Evolutionary conservation across 2,888 invertebrate species (phyloP).

Genomic region (Hypercompe scribonia): DNA sequence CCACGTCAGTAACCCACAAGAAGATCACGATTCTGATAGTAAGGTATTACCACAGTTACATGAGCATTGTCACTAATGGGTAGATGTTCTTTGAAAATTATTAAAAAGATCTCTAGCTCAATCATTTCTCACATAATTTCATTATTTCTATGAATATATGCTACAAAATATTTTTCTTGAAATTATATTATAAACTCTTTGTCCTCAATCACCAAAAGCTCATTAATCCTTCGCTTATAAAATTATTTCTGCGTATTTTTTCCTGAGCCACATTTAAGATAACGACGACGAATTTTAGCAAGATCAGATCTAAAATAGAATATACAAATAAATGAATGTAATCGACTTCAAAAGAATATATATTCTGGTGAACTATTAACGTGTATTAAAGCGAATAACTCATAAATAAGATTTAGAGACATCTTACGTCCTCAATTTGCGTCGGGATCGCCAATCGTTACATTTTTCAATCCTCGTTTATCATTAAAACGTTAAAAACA

Average conservation of each 20-base stretch:
- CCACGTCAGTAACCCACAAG: not conserved
- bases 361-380: conserved; percentile 75
- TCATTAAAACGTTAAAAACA: conserved; percentile 75
- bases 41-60: not conserved
- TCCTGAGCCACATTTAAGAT: conserved; percentile 66
- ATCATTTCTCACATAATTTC: not conserved
- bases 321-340: conserved; percentile 73
- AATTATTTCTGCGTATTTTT: conserved; percentile 60
- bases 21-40: not conserved
- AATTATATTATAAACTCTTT: not conserved
- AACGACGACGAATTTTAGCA: conserved; percentile 66
- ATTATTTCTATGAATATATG: not conserved
- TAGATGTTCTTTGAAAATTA: not conserved
- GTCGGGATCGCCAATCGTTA: conserved; percentile 77
- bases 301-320: conserved; percentile 67
- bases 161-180: not conserved
- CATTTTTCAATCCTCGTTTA: conserved; percentile 77
- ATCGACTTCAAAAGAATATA: conserved; percentile 79
- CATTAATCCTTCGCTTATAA: conserved; percentile 63
- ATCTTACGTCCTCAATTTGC: conserved; percentile 77
- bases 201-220: conserved; percentile 1
- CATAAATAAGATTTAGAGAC: conserved; percentile 78
- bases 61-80: not conserved
- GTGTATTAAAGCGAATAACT: conserved; percentile 76
- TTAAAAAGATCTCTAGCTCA: not conserved